These are phyloP conservation scores for Epinephelus malabaricus DNA, from an alignment of 2,797 vertebrate genomes.

Conservation along the genomic window DNA sequence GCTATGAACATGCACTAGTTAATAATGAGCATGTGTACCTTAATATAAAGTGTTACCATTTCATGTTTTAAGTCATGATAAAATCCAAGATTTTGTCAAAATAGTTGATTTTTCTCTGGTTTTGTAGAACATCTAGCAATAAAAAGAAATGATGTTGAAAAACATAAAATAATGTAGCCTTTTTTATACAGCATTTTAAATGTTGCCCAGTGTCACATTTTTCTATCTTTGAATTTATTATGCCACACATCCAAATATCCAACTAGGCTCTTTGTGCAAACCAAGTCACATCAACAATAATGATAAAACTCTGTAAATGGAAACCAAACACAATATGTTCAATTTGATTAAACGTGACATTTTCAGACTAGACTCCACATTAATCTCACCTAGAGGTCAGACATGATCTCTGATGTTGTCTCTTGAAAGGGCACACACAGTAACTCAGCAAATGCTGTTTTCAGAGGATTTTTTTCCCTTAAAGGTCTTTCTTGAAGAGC, in stretches of 20 bases:
- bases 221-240: neutral
- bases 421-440: neutral
- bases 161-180: neutral
- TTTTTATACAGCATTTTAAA: neutral
- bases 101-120: neutral
- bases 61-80: no score
- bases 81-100: neutral
- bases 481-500: neutral
- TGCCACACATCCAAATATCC: neutral
- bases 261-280: neutral
- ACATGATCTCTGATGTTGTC: neutral
- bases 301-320: neutral
- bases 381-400: neutral
- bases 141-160: neutral
- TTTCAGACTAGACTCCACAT: neutral
- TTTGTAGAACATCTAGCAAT: neutral
- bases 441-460: neutral
- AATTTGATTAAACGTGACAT: neutral
- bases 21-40: no score
- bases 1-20: no score
- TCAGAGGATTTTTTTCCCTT: neutral
- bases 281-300: neutral
- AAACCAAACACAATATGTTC: neutral
- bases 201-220: neutral
- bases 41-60: no score